These are phyloP conservation scores for Sarcophaga variegata DNA, from an alignment of 2,888 invertebrate species.

Conservation along the genomic window DNA sequence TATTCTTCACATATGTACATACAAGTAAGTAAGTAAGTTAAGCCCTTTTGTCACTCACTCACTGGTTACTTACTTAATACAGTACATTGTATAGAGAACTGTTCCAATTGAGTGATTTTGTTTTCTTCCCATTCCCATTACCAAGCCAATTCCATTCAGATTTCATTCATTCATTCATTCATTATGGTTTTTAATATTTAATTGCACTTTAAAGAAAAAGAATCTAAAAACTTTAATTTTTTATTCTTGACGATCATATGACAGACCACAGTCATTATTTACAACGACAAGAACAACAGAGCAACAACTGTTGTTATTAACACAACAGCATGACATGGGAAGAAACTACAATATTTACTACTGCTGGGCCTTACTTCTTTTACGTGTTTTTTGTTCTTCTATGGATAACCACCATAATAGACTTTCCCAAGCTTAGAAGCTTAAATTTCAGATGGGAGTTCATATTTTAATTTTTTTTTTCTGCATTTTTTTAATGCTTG, in stretches of 20 bases:
- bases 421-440: conserved; percentile 47
- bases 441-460: conserved; percentile 53
- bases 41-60: conserved; percentile 48
- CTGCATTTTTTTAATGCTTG: conserved; percentile 34
- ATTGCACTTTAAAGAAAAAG: conserved; percentile 25
- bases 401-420: conserved; percentile 54
- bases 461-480: neutral
- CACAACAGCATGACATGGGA: conserved; percentile 51
- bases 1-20: too few relatives aligned
- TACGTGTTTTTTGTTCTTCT: conserved; percentile 24
- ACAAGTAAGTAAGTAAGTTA: neutral
- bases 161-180: neutral
- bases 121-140: too few relatives aligned
- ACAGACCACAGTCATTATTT: conserved; percentile 2
- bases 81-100: neutral
- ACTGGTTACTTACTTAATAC: too few relatives aligned
- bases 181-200: conserved; percentile 49
- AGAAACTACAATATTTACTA: conserved; percentile 5
- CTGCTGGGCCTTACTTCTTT: neutral
- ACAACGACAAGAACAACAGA: neutral
- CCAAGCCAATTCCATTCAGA: neutral
- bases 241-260: conserved; percentile 54
- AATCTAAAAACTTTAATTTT: conserved; percentile 58
- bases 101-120: conserved; percentile 56
- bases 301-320: neutral